Conservation (phyloP, 2,797 vertebrate species). For the Macrochelys suwanniensis region DNA sequence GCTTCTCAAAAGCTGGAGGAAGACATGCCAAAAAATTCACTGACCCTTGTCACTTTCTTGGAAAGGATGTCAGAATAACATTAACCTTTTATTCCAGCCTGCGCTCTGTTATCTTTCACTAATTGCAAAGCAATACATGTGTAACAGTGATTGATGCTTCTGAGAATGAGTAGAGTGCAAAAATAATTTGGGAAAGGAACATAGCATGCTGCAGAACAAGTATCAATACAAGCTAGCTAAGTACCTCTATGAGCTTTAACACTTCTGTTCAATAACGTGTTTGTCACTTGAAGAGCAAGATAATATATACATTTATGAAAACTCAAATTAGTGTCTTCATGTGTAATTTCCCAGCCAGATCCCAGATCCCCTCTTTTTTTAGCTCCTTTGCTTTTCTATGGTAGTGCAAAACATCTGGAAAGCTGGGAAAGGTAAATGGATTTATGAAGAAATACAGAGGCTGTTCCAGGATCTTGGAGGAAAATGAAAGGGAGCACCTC, state of each 20-base stretch:
- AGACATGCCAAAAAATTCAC: background rate
- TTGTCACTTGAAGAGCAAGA: accelerated
- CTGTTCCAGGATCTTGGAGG: background rate
- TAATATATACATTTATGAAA: accelerated
- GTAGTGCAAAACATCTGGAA: accelerated
- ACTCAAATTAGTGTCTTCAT: accelerated
- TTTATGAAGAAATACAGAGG: accelerated
- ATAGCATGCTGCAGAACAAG: background rate
- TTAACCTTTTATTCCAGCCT: slow-evolving; percentile 42
- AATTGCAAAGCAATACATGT: slow-evolving; percentile 6
- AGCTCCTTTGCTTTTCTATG: background rate
- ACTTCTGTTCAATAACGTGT: background rate
- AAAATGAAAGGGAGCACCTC: background rate
- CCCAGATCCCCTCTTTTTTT: background rate
- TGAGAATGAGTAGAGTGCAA: slow-evolving; percentile 7
- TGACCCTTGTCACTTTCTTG: slow-evolving; percentile 23
- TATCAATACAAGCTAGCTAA: accelerated
- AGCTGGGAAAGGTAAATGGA: background rate
- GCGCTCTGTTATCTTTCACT: background rate
- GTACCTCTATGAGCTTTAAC: accelerated
- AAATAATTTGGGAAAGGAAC: background rate
- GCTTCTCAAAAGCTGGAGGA: background rate
- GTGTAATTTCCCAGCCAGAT: accelerated
- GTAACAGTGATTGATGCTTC: background rate
- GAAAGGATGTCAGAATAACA: slow-evolving; percentile 20